A percentile compares a stretch with the other conserved stretches of the same genome.
phyloP scores from a whole-genome alignment of 2,797 vertebrate genomes.

The Takifugu ocellatus region DNA sequence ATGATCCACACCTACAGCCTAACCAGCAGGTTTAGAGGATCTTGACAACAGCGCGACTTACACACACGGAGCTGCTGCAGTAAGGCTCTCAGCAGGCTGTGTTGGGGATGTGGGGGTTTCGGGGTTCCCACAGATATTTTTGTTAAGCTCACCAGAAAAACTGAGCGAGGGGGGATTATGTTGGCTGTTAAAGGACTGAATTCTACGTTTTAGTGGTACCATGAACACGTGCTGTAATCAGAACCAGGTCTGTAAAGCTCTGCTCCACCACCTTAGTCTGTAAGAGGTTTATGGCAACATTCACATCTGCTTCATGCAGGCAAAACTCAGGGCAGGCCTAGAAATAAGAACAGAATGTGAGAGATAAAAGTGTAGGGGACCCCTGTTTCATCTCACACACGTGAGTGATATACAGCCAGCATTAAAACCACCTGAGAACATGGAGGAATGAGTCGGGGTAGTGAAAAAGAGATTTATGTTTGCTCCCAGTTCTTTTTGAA shows the following conservation, averaged over 20 bases:
- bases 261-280: slow-evolving; percentile 49
- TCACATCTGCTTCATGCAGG: background rate
- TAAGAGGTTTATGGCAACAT: background rate
- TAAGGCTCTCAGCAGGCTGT: slow-evolving; percentile 34
- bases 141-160: slow-evolving; percentile 58
- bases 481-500: slow-evolving; percentile 44
- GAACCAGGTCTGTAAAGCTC: slow-evolving; percentile 47
- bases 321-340: background rate
- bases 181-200: slow-evolving; percentile 45
- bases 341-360: slow-evolving; percentile 13
- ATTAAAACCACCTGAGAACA: slow-evolving; percentile 44
- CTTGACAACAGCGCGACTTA: slow-evolving; percentile 9
- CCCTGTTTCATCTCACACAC: slow-evolving; percentile 31
- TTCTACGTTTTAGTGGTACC: slow-evolving; percentile 44
- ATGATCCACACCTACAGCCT: slow-evolving; percentile 16
- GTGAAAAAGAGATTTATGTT: slow-evolving; percentile 5
- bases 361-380: slow-evolving; percentile 26
- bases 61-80: slow-evolving; percentile 20
- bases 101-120: slow-evolving; percentile 58
- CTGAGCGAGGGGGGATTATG: slow-evolving; percentile 37
- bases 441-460: slow-evolving; percentile 9
- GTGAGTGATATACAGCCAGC: slow-evolving; percentile 19
- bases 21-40: slow-evolving; percentile 26
- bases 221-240: slow-evolving; percentile 54
- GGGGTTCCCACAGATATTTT: slow-evolving; percentile 61